These are phyloP conservation scores for Dicranocentrus wangi DNA, from an alignment of 2,888 invertebrate species.

Conservation along the genomic window DNA sequence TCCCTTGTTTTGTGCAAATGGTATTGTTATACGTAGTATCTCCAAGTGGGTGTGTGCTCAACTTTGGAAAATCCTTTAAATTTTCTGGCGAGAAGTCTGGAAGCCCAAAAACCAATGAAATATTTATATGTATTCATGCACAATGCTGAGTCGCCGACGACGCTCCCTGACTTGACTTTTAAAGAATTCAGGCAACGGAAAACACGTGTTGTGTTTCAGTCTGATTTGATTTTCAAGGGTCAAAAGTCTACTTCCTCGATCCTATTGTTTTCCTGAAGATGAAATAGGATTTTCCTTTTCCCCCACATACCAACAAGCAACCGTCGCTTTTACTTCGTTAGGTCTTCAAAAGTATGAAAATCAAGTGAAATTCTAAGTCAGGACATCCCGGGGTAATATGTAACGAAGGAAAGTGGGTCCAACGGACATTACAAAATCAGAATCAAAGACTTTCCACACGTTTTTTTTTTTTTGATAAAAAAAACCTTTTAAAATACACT, in stretches of 20 bases:
- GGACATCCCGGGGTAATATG: too few relatives aligned
- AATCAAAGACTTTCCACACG: too few relatives aligned
- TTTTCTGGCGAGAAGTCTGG: background rate
- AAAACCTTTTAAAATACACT: too few relatives aligned
- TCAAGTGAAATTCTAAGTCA: too few relatives aligned
- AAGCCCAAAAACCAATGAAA: constrained; percentile 7
- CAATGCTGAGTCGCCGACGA: background rate
- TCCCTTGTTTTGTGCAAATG: background rate
- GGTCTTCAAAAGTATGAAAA: too few relatives aligned
- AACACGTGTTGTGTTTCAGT: constrained; percentile 7
- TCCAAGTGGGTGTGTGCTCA: background rate
- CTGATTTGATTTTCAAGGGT: background rate
- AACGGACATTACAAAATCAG: too few relatives aligned
- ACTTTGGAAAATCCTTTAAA: background rate
- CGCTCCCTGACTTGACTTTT: too few relatives aligned
- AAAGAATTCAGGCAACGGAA: background rate
- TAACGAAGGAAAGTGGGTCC: too few relatives aligned
- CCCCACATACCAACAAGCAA: too few relatives aligned
- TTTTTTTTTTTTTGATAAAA: background rate
- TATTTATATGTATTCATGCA: constrained; percentile 3
- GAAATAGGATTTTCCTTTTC: too few relatives aligned
- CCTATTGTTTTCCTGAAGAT: background rate
- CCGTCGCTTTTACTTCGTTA: too few relatives aligned
- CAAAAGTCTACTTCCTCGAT: background rate
- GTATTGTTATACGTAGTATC: background rate